These are phyloP conservation scores for Bursaphelenchus okinawaensis DNA, from an alignment of 2,888 invertebrate genomes.

Conservation along the genomic window DNA sequence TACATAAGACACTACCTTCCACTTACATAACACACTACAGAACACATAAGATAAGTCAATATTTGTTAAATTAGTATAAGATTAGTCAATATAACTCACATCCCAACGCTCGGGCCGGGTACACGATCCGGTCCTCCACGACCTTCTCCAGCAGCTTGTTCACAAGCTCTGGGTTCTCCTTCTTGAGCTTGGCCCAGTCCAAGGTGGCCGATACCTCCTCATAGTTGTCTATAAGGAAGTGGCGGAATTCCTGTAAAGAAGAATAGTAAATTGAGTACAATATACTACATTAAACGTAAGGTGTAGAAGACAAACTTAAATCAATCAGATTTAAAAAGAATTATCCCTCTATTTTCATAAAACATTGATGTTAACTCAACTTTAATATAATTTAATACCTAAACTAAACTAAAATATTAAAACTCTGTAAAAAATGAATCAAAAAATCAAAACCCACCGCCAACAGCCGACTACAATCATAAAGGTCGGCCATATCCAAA, in stretches of 20 bases:
- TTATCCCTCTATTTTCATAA: too few species aligned
- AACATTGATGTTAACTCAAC: not conserved
- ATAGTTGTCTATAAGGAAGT: conserved; percentile 40
- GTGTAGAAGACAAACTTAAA: not conserved
- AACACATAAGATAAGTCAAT: too few species aligned
- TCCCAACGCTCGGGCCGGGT: not conserved
- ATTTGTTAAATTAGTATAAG: too few species aligned
- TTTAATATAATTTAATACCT: conserved; percentile 9
- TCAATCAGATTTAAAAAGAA: too few species aligned
- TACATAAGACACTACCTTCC: too few species aligned
- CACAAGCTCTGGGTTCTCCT: conserved; percentile 37
- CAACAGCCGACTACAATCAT: conserved; percentile 34
- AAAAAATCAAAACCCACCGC: conserved; percentile 13
- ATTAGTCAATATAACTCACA: not conserved
- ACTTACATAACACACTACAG: not conserved
- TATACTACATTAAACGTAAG: not conserved
- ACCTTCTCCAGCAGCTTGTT: conserved; percentile 51
- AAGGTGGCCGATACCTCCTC: conserved; percentile 36
- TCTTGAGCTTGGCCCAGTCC: conserved; percentile 47
- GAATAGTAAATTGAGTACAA: not conserved
- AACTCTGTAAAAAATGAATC: conserved; percentile 10
- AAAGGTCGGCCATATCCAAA: conserved; percentile 43
- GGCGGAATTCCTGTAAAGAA: conserved; percentile 30
- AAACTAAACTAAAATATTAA: too few species aligned
- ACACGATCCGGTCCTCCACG: conserved; percentile 21